A percentile compares a stretch with the other conserved stretches of the same genome.
These are phyloP conservation scores for Spodoptera litura DNA, from an alignment of 1,140 invertebrate species.

Conservation along the genomic window DNA sequence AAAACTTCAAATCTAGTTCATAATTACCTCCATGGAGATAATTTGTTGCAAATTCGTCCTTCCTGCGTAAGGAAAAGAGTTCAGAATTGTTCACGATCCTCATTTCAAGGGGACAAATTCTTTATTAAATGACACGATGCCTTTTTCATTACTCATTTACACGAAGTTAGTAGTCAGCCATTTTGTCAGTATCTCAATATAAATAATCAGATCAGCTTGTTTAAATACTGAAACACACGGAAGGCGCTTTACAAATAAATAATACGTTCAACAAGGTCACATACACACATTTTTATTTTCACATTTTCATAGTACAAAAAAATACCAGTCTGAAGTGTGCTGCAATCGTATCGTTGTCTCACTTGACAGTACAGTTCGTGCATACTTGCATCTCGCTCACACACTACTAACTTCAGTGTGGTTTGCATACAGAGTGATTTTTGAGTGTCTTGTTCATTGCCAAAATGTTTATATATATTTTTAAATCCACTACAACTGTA, in stretches of 20 bases:
- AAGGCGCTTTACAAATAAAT: conserved; percentile 22
- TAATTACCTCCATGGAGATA: no score
- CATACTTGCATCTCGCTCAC: no score
- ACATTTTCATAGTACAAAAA: not conserved
- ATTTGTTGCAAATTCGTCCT: no score
- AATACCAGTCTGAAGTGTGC: no score
- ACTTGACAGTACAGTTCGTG: no score
- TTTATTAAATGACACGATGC: no score
- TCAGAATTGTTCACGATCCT: no score
- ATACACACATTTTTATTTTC: conserved; percentile 12
- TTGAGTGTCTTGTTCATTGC: not conserved
- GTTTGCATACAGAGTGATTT: not conserved
- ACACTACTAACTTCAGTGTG: no score
- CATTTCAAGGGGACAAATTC: no score
- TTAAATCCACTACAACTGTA: not conserved
- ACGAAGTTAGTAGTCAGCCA: not conserved
- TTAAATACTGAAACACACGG: conserved; percentile 24
- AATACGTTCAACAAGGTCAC: not conserved
- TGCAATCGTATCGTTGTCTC: no score
- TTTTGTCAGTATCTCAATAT: not conserved
- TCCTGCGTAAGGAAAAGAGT: no score
- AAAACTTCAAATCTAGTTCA: no score
- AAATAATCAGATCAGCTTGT: not conserved
- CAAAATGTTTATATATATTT: not conserved
- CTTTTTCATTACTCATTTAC: not conserved